These are phyloP conservation scores for Agelastica alni DNA, from an alignment of 2,888 invertebrate genomes.

Conservation along the genomic window DNA sequence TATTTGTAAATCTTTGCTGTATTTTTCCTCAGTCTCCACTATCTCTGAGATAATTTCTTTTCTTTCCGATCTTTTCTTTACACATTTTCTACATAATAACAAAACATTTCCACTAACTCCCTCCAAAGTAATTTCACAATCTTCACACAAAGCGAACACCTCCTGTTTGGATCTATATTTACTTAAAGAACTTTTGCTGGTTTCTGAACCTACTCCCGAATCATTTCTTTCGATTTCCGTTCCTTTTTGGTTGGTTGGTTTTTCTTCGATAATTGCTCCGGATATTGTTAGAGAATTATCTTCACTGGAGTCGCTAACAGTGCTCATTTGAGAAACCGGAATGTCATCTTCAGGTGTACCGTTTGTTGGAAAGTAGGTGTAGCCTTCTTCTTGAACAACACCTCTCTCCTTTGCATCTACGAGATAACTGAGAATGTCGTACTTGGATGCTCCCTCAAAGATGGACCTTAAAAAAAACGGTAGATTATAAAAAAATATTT, in stretches of 20 bases:
- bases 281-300: conserved; percentile 73
- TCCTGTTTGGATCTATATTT: conserved; percentile 70
- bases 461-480: conserved; percentile 62
- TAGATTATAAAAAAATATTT: too few relatives aligned
- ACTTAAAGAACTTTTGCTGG: conserved; percentile 83
- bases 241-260: conserved; percentile 62
- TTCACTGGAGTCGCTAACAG: conserved; percentile 85
- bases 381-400: conserved; percentile 71
- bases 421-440: conserved; percentile 86
- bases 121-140: conserved; percentile 76
- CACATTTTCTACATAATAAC: conserved; percentile 84
- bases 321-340: conserved; percentile 76
- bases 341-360: conserved; percentile 60
- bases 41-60: conserved; percentile 95
- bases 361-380: conserved; percentile 65
- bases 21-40: conserved; percentile 94
- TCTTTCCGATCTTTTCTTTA: conserved; percentile 84
- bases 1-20: conserved; percentile 89
- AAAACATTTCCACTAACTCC: conserved; percentile 80
- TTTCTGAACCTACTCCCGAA: conserved; percentile 91
- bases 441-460: conserved; percentile 83
- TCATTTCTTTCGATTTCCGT: conserved; percentile 89
- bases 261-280: conserved; percentile 63
- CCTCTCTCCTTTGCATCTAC: conserved; percentile 84
- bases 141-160: conserved; percentile 67